These are phyloP conservation scores for Carlito syrichta DNA, from an alignment of 2,113 vertebrate genomes.

Conservation along the genomic window DNA sequence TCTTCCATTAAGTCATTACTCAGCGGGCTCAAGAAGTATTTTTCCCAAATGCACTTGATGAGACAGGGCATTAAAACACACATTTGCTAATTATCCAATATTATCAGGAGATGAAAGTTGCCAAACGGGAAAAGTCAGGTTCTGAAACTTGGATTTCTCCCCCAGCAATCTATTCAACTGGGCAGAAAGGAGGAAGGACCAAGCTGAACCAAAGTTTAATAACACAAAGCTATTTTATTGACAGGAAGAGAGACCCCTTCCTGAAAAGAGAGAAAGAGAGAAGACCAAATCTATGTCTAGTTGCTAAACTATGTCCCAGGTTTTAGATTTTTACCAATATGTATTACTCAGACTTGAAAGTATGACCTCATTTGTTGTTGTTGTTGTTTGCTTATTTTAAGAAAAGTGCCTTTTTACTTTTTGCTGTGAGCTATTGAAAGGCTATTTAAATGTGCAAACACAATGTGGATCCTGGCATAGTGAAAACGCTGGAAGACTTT, in stretches of 20 bases:
- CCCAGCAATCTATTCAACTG: neutral
- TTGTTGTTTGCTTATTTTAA: neutral
- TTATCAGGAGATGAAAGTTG: constrained; percentile 40
- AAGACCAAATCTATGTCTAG: neutral
- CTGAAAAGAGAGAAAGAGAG: neutral
- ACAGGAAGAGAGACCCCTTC: neutral
- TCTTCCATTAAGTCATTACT: constrained; percentile 34
- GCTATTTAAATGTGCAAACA: neutral
- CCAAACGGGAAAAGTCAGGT: neutral
- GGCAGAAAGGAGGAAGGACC: neutral
- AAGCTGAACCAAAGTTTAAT: neutral
- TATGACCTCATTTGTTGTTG: neutral
- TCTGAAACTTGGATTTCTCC: neutral
- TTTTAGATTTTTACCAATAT: neutral
- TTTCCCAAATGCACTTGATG: constrained; percentile 21
- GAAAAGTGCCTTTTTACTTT: neutral
- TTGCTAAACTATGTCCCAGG: neutral
- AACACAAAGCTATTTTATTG: constrained; percentile 25
- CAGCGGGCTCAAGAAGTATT: neutral
- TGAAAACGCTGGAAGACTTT: neutral
- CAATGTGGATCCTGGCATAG: neutral
- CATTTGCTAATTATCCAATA: constrained; percentile 47
- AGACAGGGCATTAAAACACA: constrained; percentile 28
- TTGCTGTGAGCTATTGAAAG: neutral
- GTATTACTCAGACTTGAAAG: neutral